Conservation (phyloP, 2,797 vertebrate species). For the Epinephelus awoara region DNA sequence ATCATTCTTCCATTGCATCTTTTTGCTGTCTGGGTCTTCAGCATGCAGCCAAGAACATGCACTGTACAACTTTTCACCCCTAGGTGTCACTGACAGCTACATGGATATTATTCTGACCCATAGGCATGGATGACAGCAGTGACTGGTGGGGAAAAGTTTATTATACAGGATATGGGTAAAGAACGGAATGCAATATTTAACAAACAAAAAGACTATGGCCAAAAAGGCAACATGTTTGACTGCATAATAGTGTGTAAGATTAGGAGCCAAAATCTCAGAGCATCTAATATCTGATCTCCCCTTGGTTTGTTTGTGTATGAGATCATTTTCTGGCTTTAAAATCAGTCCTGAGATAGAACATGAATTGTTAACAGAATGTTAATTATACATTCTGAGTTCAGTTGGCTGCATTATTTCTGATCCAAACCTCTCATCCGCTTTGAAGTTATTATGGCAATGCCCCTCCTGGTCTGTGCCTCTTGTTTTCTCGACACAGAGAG, state of each 20-base stretch:
- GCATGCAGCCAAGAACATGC: slow-evolving; percentile 24
- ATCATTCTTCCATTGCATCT: slow-evolving; percentile 6
- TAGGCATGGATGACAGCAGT: slow-evolving; percentile 1
- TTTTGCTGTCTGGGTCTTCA: neutral
- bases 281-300: slow-evolving; percentile 24
- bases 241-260: slow-evolving; percentile 5
- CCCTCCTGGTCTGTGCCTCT: slow-evolving; percentile 40
- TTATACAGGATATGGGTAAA: neutral
- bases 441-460: slow-evolving; percentile 48
- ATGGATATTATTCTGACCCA: slow-evolving; percentile 11
- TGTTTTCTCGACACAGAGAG: slow-evolving; percentile 46
- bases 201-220: slow-evolving; percentile 11
- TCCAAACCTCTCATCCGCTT: slow-evolving; percentile 47
- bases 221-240: slow-evolving; percentile 21
- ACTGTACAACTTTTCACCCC: slow-evolving; percentile 63
- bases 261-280: slow-evolving; percentile 10
- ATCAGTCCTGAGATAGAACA: slow-evolving; percentile 34
- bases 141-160: neutral
- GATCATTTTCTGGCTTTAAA: slow-evolving; percentile 56
- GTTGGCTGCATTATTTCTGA: slow-evolving; percentile 45
- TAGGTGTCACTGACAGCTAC: slow-evolving; percentile 82
- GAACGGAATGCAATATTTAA: slow-evolving; percentile 10
- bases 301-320: slow-evolving; percentile 35
- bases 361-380: slow-evolving; percentile 49
- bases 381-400: slow-evolving; percentile 48